These are phyloP conservation scores for Parauchenoglanis punctatus DNA, from an alignment of 2,797 vertebrate species.

Conservation along the genomic window DNA sequence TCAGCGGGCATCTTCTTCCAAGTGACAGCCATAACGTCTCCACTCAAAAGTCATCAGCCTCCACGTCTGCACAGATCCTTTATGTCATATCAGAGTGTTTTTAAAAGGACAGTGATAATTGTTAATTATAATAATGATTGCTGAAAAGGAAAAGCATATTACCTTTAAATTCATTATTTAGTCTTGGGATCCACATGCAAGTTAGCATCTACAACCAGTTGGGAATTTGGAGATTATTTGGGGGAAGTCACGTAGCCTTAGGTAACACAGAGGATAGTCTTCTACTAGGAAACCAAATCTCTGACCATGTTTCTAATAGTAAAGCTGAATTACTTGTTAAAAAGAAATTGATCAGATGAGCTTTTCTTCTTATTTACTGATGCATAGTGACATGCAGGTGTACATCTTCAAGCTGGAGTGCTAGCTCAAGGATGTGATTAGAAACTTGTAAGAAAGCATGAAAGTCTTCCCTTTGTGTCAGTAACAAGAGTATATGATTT, in stretches of 20 bases:
- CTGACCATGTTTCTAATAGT: not conserved
- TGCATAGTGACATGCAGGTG: not conserved
- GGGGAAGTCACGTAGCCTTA: not conserved
- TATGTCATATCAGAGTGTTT: slow-evolving; percentile 41
- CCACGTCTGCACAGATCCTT: slow-evolving; percentile 15
- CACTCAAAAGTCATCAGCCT: not conserved
- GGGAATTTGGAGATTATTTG: not conserved
- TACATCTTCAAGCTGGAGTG: not conserved
- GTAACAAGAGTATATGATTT: not conserved
- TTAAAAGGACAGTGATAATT: slow-evolving; percentile 20
- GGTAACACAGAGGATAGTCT: not conserved
- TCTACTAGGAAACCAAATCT: not conserved
- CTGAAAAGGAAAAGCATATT: not conserved
- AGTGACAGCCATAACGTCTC: not conserved
- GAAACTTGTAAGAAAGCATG: not conserved
- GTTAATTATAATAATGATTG: not conserved
- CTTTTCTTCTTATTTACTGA: not conserved
- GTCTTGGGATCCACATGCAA: not conserved
- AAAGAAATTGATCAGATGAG: not conserved
- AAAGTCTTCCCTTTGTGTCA: not conserved
- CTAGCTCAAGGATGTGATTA: not conserved
- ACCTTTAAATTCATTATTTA: not conserved
- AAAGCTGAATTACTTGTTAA: not conserved
- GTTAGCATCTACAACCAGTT: not conserved
- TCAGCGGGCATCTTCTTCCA: slow-evolving; percentile 32